These are phyloP conservation scores for Zingel zingel DNA, from an alignment of 2,113 vertebrate genomes.

Conservation along the genomic window DNA sequence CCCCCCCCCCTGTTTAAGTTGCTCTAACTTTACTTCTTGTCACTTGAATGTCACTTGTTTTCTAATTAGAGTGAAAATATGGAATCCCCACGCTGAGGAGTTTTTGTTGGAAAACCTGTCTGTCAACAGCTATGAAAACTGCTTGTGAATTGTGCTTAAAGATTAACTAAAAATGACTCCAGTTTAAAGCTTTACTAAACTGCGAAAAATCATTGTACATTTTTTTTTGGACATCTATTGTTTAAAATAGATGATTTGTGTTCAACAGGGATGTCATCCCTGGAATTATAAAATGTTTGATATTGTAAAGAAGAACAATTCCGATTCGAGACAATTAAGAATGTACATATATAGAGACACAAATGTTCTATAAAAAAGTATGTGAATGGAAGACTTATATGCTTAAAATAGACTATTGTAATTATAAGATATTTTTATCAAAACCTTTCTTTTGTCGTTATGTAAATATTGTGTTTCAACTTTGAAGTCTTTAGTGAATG, in stretches of 20 bases:
- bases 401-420: conserved; percentile 99
- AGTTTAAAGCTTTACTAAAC: conserved; percentile 96
- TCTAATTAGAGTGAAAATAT: conserved; percentile 42
- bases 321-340: conserved; percentile 91
- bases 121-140: conserved; percentile 59
- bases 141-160: conserved; percentile 78
- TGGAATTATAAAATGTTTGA: conserved; percentile 91
- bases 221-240: conserved; percentile 93
- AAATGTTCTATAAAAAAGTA: conserved; percentile 99
- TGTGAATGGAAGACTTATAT: conserved; percentile 94
- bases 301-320: conserved; percentile 94
- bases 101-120: conserved; percentile 41
- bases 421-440: conserved; percentile 99
- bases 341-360: conserved; percentile 94
- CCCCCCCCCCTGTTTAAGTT: conserved; percentile 25
- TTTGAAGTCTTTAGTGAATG: conserved; percentile 80
- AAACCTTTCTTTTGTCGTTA: conserved; percentile 90
- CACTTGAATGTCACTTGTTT: not conserved
- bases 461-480: conserved; percentile 96
- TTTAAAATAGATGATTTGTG: conserved; percentile 99
- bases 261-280: conserved; percentile 88
- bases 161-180: conserved; percentile 85
- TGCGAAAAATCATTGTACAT: conserved; percentile 90
- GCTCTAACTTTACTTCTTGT: conserved; percentile 32
- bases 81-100: conserved; percentile 30